A percentile compares a stretch with the other conserved stretches of the same genome.
These are phyloP conservation scores for Zophobas morio DNA, from an alignment of 1,140 invertebrate genomes.

Conservation along the genomic window DNA sequence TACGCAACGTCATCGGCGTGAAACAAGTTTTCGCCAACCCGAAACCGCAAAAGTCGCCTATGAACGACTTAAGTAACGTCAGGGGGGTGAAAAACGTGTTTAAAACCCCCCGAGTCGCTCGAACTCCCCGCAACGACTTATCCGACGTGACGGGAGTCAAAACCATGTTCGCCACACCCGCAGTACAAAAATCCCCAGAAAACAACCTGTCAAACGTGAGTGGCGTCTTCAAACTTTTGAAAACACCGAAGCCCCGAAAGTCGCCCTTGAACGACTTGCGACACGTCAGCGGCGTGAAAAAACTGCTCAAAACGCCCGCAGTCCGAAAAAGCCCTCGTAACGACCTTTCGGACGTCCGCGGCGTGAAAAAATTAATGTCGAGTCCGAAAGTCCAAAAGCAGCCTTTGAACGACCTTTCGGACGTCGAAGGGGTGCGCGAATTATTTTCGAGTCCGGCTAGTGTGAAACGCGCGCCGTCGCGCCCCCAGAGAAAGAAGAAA, in stretches of 20 bases:
- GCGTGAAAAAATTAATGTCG: conserved; percentile 63
- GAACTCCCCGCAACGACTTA: conserved; percentile 67
- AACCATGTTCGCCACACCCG: conserved; percentile 62
- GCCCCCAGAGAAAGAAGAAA: not conserved
- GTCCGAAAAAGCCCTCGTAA: conserved; percentile 58
- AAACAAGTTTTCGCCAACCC: conserved; percentile 62
- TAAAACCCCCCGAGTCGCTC: conserved; percentile 46
- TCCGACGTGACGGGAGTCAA: conserved; percentile 67
- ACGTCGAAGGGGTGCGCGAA: conserved; percentile 62
- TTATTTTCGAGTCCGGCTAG: conserved; percentile 52
- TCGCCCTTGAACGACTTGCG: conserved; percentile 63
- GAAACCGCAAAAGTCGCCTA: conserved; percentile 50
- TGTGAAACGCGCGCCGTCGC: not conserved
- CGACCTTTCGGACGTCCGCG: conserved; percentile 61
- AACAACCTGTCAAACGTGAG: conserved; percentile 66
- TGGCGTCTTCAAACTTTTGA: conserved; percentile 52
- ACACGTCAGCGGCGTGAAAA: conserved; percentile 62
- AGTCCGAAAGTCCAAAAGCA: conserved; percentile 51
- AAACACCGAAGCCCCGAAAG: conserved; percentile 47
- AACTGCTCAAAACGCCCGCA: conserved; percentile 59
- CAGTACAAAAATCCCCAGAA: conserved; percentile 61
- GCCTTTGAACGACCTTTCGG: conserved; percentile 63
- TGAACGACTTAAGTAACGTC: conserved; percentile 62
- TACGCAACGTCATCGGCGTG: conserved; percentile 62
- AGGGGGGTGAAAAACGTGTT: conserved; percentile 66